A percentile compares a stretch with the other conserved stretches of the same genome.
These are phyloP conservation scores for Salvator merianae DNA, from an alignment of 2,113 vertebrate species.

Conservation along the genomic window DNA sequence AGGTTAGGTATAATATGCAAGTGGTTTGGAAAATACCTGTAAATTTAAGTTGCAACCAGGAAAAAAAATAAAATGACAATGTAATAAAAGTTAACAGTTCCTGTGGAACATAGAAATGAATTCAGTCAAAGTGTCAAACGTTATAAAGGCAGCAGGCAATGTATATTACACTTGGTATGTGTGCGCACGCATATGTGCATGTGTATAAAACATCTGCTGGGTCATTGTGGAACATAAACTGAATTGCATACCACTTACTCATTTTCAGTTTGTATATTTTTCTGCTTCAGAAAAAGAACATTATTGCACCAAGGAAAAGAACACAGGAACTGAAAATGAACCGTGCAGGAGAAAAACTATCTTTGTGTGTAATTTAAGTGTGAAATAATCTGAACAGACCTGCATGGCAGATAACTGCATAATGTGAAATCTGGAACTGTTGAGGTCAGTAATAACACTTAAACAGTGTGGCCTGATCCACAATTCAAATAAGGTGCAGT, in stretches of 20 bases:
- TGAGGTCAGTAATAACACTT: background rate
- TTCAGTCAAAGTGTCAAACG: rapidly evolving
- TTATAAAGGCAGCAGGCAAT: background rate
- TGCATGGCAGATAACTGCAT: slow-evolving; percentile 29
- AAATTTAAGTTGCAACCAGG: slow-evolving; percentile 4
- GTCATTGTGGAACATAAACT: slow-evolving; percentile 28
- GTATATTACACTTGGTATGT: background rate
- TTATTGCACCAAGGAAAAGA: slow-evolving; percentile 60
- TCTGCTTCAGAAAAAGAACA: slow-evolving; percentile 31
- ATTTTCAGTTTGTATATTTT: slow-evolving; percentile 38
- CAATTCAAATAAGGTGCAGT: background rate
- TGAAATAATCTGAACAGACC: slow-evolving; percentile 54
- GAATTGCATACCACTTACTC: slow-evolving; percentile 45
- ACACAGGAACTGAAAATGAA: slow-evolving; percentile 45
- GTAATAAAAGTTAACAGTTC: background rate
- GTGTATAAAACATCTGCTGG: slow-evolving; percentile 19
- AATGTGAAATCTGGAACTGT: background rate
- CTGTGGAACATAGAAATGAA: slow-evolving; percentile 1
- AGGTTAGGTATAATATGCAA: background rate
- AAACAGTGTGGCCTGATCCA: background rate
- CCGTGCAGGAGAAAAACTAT: slow-evolving; percentile 29
- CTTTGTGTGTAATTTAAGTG: slow-evolving; percentile 20
- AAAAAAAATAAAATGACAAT: background rate
- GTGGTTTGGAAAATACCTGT: rapidly evolving
- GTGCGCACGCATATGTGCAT: background rate